Conservation (phyloP, 2,797 vertebrate species). For the Oophaga sylvatica region DNA sequence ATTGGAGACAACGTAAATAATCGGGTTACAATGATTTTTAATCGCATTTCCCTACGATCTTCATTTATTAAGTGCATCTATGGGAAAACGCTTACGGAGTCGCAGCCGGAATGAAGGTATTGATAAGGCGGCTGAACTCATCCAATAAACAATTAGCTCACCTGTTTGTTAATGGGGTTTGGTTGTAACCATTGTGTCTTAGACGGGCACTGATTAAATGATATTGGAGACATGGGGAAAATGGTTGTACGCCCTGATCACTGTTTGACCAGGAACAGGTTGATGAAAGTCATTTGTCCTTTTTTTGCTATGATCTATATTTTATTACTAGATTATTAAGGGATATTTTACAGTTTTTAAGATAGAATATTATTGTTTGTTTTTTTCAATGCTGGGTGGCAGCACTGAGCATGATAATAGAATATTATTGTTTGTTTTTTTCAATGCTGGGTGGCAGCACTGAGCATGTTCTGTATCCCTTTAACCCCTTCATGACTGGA, state of each 20-base stretch:
- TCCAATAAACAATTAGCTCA: slow-evolving; percentile 58
- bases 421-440: not conserved
- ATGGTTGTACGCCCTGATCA: not conserved
- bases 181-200: slow-evolving; percentile 35
- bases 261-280: not conserved
- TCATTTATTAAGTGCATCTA: slow-evolving; percentile 76
- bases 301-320: not conserved
- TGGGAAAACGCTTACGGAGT: slow-evolving; percentile 65
- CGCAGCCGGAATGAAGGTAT: slow-evolving; percentile 47
- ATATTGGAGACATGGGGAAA: slow-evolving; percentile 2
- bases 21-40: slow-evolving; percentile 82
- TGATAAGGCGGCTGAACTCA: slow-evolving; percentile 40
- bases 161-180: slow-evolving; percentile 39
- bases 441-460: not conserved
- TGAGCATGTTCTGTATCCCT: not conserved
- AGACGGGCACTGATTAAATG: slow-evolving; percentile 51
- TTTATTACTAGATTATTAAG: not conserved
- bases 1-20: slow-evolving; percentile 80
- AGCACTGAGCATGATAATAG: not conserved
- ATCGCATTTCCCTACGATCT: slow-evolving; percentile 73
- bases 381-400: not conserved
- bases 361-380: not conserved
- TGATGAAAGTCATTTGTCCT: not conserved
- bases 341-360: not conserved
- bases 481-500: not conserved